These are phyloP conservation scores for Cyanoderma ruficeps DNA, from an alignment of 2,113 vertebrate genomes.

Conservation along the genomic window DNA sequence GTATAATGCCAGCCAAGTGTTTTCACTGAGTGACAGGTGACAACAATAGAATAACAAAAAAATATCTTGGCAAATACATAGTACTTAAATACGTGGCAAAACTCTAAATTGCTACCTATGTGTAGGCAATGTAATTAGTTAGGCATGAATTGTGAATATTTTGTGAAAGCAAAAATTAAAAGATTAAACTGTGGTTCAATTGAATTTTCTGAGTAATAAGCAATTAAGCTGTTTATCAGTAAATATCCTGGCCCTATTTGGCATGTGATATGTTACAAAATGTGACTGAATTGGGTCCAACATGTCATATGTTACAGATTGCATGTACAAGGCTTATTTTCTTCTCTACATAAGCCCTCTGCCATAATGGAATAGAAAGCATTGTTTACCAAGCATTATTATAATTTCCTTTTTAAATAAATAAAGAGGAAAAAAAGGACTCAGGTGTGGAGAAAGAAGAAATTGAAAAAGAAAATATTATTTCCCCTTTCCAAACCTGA, in stretches of 20 bases:
- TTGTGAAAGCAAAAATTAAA: slow-evolving; percentile 10
- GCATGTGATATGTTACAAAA: background rate
- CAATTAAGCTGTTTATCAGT: background rate
- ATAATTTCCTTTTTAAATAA: background rate
- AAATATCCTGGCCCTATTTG: background rate
- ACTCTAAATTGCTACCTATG: background rate
- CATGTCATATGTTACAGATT: background rate
- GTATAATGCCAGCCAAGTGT: background rate
- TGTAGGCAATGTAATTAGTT: background rate
- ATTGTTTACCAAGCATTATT: background rate
- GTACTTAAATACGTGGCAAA: slow-evolving; percentile 15
- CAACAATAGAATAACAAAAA: background rate
- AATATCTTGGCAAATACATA: background rate
- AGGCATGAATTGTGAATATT: background rate
- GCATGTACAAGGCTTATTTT: background rate
- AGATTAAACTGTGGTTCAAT: background rate
- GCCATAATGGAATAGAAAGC: background rate
- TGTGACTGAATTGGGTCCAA: background rate
- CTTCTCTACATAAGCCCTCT: background rate
- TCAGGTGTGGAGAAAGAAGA: rapidly evolving
- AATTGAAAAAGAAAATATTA: background rate
- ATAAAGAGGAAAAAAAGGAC: rapidly evolving
- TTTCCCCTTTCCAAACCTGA: background rate
- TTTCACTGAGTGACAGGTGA: slow-evolving; percentile 45
- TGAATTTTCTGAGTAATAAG: background rate